These are phyloP conservation scores for Cololabis saira DNA, from an alignment of 2,113 vertebrate species.

Conservation along the genomic window DNA sequence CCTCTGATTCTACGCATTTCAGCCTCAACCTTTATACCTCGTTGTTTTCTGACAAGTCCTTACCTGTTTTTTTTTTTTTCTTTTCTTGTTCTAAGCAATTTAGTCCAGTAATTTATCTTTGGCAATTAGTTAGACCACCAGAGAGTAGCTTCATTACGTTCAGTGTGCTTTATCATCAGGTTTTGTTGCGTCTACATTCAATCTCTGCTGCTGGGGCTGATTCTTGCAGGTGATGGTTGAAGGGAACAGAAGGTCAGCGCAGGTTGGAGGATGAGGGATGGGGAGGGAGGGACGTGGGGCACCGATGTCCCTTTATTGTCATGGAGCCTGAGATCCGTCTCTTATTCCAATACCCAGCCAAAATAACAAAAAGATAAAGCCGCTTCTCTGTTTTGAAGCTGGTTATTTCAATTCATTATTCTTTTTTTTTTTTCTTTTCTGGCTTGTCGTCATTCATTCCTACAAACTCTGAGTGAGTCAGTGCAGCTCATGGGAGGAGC, in stretches of 20 bases:
- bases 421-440: slow-evolving; percentile 3
- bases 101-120: slow-evolving; percentile 50
- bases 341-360: neutral
- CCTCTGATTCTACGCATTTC: slow-evolving; percentile 6
- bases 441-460: slow-evolving; percentile 50
- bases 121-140: slow-evolving; percentile 47
- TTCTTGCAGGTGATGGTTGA: slow-evolving; percentile 39
- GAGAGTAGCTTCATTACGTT: slow-evolving; percentile 42
- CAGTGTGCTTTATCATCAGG: slow-evolving; percentile 52
- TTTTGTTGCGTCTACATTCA: slow-evolving; percentile 9
- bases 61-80: slow-evolving; percentile 18
- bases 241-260: slow-evolving; percentile 48
- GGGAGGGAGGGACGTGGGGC: neutral
- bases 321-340: slow-evolving; percentile 38
- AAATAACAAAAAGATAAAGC: slow-evolving; percentile 1
- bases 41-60: slow-evolving; percentile 10
- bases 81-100: neutral
- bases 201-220: slow-evolving; percentile 12
- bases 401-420: slow-evolving; percentile 11
- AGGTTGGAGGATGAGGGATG: neutral
- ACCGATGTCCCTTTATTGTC: slow-evolving; percentile 47
- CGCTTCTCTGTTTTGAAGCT: neutral
- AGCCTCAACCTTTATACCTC: slow-evolving; percentile 23
- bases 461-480: slow-evolving; percentile 46
- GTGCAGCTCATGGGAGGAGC: slow-evolving; percentile 37